These are phyloP conservation scores for Allolobophora icterica DNA, from an alignment of 2,888 invertebrate species.

Conservation along the genomic window DNA sequence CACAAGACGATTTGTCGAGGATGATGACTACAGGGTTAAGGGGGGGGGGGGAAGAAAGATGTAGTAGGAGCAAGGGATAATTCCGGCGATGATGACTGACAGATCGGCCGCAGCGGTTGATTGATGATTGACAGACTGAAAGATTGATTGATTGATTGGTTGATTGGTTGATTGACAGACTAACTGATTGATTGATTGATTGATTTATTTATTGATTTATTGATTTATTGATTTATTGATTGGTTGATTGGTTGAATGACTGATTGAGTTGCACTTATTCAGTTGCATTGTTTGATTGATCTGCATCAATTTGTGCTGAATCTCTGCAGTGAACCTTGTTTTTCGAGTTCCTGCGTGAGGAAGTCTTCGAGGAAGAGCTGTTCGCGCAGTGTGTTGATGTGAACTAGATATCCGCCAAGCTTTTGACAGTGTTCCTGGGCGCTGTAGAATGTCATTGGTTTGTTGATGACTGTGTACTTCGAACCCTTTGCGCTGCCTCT, in stretches of 20 bases:
- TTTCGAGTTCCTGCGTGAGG: slow-evolving; percentile 38
- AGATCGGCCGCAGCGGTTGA: too few relatives aligned
- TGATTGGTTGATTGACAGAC: too few relatives aligned
- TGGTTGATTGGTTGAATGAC: too few relatives aligned
- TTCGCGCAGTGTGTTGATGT: slow-evolving; percentile 46
- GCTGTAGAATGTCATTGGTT: slow-evolving; percentile 42
- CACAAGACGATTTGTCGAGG: too few relatives aligned
- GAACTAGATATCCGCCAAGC: slow-evolving; percentile 46
- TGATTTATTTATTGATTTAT: neutral
- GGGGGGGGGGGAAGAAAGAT: too few relatives aligned
- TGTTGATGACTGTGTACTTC: slow-evolving; percentile 43
- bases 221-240: neutral
- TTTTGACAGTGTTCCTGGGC: slow-evolving; percentile 46
- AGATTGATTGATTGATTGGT: too few relatives aligned
- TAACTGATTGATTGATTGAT: too few relatives aligned
- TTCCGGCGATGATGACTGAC: too few relatives aligned
- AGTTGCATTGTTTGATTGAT: neutral
- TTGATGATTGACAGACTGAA: too few relatives aligned
- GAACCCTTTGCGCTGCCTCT: slow-evolving; percentile 39
- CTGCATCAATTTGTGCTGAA: neutral
- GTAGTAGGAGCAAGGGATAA: too few relatives aligned
- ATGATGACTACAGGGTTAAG: too few relatives aligned
- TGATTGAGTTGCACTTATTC: neutral
- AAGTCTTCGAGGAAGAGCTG: slow-evolving; percentile 47
- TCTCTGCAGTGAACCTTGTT: slow-evolving; percentile 2